phyloP scores from a whole-genome alignment of 2,888 invertebrate genomes.

The Notocelia uddmanniana region DNA sequence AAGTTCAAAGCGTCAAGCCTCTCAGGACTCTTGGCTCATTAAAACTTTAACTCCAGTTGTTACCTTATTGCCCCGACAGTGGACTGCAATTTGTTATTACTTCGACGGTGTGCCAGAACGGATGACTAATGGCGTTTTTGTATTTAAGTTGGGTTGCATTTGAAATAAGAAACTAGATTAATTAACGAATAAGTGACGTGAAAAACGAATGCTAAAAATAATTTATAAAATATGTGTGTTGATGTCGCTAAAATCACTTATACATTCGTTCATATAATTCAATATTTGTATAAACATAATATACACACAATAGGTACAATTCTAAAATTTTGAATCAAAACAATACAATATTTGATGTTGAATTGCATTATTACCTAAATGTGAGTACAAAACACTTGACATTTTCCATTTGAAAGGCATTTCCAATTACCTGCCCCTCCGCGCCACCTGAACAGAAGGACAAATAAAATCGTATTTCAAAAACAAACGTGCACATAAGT shows the following conservation, averaged over 20 bases:
- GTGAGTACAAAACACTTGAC: background rate
- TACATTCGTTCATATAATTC: too few relatives aligned
- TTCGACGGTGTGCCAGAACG: slow-evolving; percentile 16
- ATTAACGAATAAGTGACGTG: background rate
- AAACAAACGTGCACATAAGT: slow-evolving; percentile 1
- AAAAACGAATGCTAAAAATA: background rate
- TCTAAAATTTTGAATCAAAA: too few relatives aligned
- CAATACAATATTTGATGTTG: background rate
- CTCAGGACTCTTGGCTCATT: slow-evolving; percentile 32
- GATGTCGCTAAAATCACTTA: too few relatives aligned
- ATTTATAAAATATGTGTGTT: too few relatives aligned
- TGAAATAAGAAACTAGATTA: background rate
- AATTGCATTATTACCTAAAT: background rate
- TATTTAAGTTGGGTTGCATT: background rate
- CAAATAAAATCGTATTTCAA: slow-evolving; percentile 2
- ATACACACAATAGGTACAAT: too few relatives aligned
- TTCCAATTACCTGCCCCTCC: background rate
- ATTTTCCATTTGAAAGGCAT: background rate
- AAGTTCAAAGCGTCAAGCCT: slow-evolving; percentile 39
- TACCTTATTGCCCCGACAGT: slow-evolving; percentile 31
- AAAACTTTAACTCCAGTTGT: slow-evolving; percentile 38
- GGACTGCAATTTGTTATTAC: slow-evolving; percentile 33
- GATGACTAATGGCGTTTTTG: background rate
- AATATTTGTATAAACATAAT: too few relatives aligned
- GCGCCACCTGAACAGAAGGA: background rate